Evolutionary conservation across 1,140 invertebrate species (phyloP).

Genomic region (Asbolus verrucosus): DNA sequence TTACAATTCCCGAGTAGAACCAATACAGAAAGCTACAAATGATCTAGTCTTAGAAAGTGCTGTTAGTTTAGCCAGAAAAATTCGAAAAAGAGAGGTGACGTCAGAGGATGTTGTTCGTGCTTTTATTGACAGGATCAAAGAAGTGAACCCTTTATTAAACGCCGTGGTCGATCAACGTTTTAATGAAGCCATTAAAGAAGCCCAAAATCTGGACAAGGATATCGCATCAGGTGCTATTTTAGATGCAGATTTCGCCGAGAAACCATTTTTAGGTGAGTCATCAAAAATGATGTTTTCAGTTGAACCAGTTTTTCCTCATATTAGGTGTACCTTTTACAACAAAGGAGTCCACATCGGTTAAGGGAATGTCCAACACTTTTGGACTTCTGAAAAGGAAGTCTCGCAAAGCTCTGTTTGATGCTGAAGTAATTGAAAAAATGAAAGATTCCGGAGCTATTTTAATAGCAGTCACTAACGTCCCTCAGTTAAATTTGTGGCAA

Average conservation of each 20-base stretch:
- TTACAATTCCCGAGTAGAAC: constrained; percentile 69
- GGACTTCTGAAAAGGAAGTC: constrained; percentile 71
- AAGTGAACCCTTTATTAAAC: constrained; percentile 84
- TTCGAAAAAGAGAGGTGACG: constrained; percentile 73
- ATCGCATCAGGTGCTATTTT: constrained; percentile 69
- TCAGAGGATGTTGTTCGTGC: constrained; percentile 79
- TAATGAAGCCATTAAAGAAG: constrained; percentile 81
- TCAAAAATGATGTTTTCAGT: constrained; percentile 63
- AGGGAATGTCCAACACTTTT: constrained; percentile 76
- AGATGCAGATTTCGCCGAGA: constrained; percentile 71
- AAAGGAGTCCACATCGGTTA: constrained; percentile 70
- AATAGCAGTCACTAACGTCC: constrained; percentile 91
- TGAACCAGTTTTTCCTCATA: constrained; percentile 55
- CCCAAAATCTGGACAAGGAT: constrained; percentile 76
- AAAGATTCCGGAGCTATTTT: constrained; percentile 88
- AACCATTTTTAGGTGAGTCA: constrained; percentile 76
- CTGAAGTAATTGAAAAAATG: constrained; percentile 79
- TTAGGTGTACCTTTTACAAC: constrained; percentile 85
- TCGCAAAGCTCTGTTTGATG: constrained; percentile 76
- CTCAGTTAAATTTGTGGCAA: constrained; percentile 88
- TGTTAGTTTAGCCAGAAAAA: constrained; percentile 74
- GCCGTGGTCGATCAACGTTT: constrained; percentile 85
- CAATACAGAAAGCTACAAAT: constrained; percentile 71
- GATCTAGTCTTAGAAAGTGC: constrained; percentile 75
- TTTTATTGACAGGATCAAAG: constrained; percentile 82